Percentiles rank a stretch among this genome's conserved stretches.
phyloP scores from a whole-genome alignment of 2,113 vertebrate species.

The Podarcis muralis region DNA sequence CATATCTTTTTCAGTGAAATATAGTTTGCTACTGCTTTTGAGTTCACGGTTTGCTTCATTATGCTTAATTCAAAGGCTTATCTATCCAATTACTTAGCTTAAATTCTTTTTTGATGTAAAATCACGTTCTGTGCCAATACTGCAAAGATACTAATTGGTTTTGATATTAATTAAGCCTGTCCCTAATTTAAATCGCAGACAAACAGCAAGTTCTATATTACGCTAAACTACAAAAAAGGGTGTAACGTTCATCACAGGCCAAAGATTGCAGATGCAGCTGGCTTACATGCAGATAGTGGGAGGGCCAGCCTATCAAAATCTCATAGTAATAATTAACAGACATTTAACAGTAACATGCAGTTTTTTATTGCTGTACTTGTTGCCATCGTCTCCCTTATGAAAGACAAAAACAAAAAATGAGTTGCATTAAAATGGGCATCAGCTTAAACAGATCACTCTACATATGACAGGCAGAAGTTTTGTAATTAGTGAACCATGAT shows the following conservation, averaged over 20 bases:
- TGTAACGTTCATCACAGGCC: not conserved
- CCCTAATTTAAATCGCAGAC: conserved; percentile 16
- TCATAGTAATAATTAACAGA: not conserved
- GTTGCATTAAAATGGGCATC: not conserved
- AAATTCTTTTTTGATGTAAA: conserved; percentile 1
- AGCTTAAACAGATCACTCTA: not conserved
- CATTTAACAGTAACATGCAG: not conserved
- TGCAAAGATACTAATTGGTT: conserved; percentile 15
- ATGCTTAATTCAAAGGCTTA: conserved; percentile 20
- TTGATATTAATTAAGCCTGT: conserved; percentile 9
- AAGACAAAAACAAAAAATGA: not conserved
- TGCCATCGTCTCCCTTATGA: not conserved
- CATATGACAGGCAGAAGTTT: not conserved
- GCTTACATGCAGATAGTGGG: not conserved
- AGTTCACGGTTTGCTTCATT: not conserved
- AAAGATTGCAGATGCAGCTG: not conserved
- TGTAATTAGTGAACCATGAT: not conserved
- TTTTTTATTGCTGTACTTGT: not conserved
- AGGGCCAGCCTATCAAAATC: not conserved
- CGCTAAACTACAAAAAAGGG: not conserved
- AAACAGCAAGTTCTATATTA: not conserved
- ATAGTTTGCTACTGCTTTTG: not conserved
- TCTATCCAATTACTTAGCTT: conserved; percentile 7
- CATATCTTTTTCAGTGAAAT: not conserved
- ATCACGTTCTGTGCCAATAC: not conserved